Evolutionary conservation across 2,113 vertebrate genomes (phyloP).

Genomic region (Oriolus oriolus): DNA sequence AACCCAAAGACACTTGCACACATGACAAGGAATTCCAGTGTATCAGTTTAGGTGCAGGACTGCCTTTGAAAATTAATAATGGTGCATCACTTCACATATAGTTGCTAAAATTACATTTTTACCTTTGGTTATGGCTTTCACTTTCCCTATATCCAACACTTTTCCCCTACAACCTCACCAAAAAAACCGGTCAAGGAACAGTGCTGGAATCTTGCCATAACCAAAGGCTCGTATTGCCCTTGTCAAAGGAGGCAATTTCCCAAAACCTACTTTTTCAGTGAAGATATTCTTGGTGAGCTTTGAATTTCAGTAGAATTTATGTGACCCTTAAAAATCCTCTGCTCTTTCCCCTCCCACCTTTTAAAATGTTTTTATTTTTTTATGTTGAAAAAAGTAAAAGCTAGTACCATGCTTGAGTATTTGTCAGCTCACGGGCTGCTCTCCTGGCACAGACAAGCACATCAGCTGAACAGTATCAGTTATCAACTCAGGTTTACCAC

Average conservation of each 20-base stretch:
- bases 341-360: too few species aligned
- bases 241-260: rapidly evolving
- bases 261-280: rapidly evolving
- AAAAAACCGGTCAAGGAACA: rapidly evolving
- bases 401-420: rapidly evolving
- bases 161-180: not conserved
- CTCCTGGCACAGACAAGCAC: rapidly evolving
- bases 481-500: not conserved
- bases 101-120: not conserved
- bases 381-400: not conserved
- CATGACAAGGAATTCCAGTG: rapidly evolving
- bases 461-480: rapidly evolving
- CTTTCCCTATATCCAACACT: rapidly evolving
- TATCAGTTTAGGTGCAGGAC: too few species aligned
- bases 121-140: not conserved
- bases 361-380: not conserved
- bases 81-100: not conserved
- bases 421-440: not conserved
- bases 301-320: not conserved
- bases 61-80: not conserved
- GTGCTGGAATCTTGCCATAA: rapidly evolving
- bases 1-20: rapidly evolving
- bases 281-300: not conserved
- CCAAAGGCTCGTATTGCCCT: not conserved
- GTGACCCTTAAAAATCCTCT: not conserved